phyloP scores from a whole-genome alignment of 2,888 invertebrate species.

The Galerucella calmariensis region DNA sequence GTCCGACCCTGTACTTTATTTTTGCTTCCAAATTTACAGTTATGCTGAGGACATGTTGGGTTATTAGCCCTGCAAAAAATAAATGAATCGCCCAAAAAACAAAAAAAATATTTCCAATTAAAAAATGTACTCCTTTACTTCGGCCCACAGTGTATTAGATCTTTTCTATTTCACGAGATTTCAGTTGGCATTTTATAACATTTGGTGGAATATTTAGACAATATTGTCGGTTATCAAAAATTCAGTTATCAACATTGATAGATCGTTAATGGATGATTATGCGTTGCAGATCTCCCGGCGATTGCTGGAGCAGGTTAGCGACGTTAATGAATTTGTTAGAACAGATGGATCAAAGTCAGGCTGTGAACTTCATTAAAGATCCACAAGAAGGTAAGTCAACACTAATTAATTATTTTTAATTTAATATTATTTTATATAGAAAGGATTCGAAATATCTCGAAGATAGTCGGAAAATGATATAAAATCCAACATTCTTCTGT shows the following conservation, averaged over 20 bases:
- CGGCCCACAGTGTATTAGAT: too few relatives aligned
- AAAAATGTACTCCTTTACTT: too few relatives aligned
- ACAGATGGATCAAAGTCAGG: constrained; percentile 71
- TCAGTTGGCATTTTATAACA: neutral
- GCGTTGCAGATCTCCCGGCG: constrained; percentile 72
- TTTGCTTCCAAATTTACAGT: too few relatives aligned
- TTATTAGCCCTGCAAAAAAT: too few relatives aligned
- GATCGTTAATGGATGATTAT: constrained; percentile 28
- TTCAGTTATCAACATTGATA: neutral
- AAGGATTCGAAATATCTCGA: neutral
- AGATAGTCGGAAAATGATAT: neutral
- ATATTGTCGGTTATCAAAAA: neutral
- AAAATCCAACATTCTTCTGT: neutral
- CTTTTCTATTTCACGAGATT: too few relatives aligned
- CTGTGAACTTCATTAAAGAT: constrained; percentile 55
- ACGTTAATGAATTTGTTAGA: constrained; percentile 81
- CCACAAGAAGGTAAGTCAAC: constrained; percentile 66
- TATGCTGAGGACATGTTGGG: too few relatives aligned
- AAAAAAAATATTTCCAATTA: too few relatives aligned
- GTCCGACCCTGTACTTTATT: too few relatives aligned
- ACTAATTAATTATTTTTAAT: neutral
- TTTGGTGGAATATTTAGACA: neutral
- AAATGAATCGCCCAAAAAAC: too few relatives aligned
- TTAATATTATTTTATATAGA: neutral
- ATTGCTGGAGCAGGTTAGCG: constrained; percentile 84